Percentiles rank a stretch among this genome's conserved stretches.
phyloP scores from a whole-genome alignment of 37 sponge, comb jelly and placozoan genomes.

The Sycon ciliatum region DNA sequence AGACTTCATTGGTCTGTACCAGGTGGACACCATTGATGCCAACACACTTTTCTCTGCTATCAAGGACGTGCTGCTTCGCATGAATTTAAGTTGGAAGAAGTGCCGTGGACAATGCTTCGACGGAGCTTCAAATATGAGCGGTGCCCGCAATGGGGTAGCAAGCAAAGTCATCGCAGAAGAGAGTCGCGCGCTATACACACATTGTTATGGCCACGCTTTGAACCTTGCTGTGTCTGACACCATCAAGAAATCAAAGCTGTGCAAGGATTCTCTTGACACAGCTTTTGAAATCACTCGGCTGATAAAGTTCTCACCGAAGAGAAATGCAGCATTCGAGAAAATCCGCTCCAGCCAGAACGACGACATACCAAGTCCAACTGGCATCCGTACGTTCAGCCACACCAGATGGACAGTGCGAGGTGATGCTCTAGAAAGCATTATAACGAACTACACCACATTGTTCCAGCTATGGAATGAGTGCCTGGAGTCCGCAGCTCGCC shows the following conservation, averaged over 20 bases:
- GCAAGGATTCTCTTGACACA: too few relatives aligned
- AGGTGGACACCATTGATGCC: slow-evolving; percentile 23
- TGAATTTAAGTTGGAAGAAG: slow-evolving; percentile 1
- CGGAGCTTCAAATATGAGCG: slow-evolving; percentile 39
- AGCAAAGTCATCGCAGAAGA: slow-evolving; percentile 1
- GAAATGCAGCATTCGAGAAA: slow-evolving; percentile 41
- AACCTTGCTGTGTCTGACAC: too few relatives aligned
- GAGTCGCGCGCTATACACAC: slow-evolving; percentile 22
- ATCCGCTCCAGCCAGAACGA: slow-evolving; percentile 29
- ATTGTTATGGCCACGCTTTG: slow-evolving; percentile 30
- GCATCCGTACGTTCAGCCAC: slow-evolving; percentile 38
- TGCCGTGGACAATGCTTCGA: slow-evolving; percentile 29
- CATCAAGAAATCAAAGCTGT: too few relatives aligned
- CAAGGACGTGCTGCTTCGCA: slow-evolving; percentile 18
- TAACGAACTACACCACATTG: slow-evolving; percentile 25
- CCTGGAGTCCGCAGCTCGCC: too few relatives aligned
- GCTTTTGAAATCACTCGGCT: slow-evolving; percentile 16
- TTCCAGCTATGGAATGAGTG: slow-evolving; percentile 47
- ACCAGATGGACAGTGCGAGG: slow-evolving; percentile 48
- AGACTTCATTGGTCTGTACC: slow-evolving; percentile 25
- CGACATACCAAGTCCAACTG: slow-evolving; percentile 18
- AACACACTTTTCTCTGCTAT: slow-evolving; percentile 16
- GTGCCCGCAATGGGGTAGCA: slow-evolving; percentile 20
- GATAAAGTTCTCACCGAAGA: slow-evolving; percentile 28
- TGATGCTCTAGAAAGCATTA: slow-evolving; percentile 35